phyloP scores from a whole-genome alignment of 2,113 vertebrate species.

The Ovis aries region ARS-UI_Ramb_v3.0 NC_056055.1:136087501-136088000 shows the following conservation, averaged over 20 bases:
- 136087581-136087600: neutral
- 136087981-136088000: neutral
- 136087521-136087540: conserved; percentile 25
- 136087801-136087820: neutral
- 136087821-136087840: neutral
- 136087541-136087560: neutral
- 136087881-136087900: neutral
- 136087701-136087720: neutral
- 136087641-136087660: conserved; percentile 50
- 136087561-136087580: conserved; percentile 24
- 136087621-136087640: conserved; percentile 28
- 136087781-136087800: neutral
- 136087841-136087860: neutral
- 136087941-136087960: neutral
- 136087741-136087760: neutral
- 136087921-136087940: neutral
- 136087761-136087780: neutral
- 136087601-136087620: neutral
- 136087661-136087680: neutral
- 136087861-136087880: neutral
- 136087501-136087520: neutral
- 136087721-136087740: neutral
- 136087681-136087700: neutral
- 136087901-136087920: neutral
- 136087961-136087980: neutral